Evolutionary conservation across 2,113 vertebrate genomes (phyloP).

Genomic region (Pelmatolapia mariae): DNA sequence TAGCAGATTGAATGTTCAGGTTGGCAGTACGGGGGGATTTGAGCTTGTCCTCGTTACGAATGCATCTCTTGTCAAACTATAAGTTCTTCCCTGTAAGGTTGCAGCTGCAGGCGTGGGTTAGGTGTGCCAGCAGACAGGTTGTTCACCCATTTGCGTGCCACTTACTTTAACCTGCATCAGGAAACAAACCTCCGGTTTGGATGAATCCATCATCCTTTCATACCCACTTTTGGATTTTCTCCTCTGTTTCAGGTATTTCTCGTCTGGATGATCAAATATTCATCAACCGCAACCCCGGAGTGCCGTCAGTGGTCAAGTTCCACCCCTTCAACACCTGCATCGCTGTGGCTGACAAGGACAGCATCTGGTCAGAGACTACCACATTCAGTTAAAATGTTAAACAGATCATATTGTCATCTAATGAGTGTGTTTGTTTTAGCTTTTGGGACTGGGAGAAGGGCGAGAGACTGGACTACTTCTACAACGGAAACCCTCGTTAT

Average conservation of each 20-base stretch:
- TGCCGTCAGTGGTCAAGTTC: conserved; percentile 95
- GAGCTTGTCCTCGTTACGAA: background rate
- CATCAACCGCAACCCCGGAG: conserved; percentile 94
- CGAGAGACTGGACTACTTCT: conserved; percentile 95
- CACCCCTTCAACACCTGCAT: conserved; percentile 96
- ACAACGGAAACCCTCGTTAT: conserved; percentile 96
- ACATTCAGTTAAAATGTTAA: background rate
- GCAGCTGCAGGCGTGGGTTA: background rate
- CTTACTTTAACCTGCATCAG: background rate
- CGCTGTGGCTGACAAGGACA: conserved; percentile 95
- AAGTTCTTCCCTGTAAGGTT: background rate
- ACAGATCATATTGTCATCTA: background rate
- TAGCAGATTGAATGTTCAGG: background rate
- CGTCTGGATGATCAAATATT: conserved; percentile 97
- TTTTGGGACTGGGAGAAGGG: conserved; percentile 99
- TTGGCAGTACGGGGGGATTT: background rate
- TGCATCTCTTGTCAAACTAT: background rate
- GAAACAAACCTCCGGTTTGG: background rate
- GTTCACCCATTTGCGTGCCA: background rate
- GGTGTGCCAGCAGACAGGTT: background rate
- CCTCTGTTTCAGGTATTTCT: conserved; percentile 76
- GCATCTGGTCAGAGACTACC: conserved; percentile 81
- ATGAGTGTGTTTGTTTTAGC: conserved; percentile 48
- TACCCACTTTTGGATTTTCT: background rate
- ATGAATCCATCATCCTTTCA: background rate